Percentiles rank a stretch among this genome's conserved stretches.
phyloP scores from a whole-genome alignment of 1,140 invertebrate species.

The Physella acuta region DNA sequence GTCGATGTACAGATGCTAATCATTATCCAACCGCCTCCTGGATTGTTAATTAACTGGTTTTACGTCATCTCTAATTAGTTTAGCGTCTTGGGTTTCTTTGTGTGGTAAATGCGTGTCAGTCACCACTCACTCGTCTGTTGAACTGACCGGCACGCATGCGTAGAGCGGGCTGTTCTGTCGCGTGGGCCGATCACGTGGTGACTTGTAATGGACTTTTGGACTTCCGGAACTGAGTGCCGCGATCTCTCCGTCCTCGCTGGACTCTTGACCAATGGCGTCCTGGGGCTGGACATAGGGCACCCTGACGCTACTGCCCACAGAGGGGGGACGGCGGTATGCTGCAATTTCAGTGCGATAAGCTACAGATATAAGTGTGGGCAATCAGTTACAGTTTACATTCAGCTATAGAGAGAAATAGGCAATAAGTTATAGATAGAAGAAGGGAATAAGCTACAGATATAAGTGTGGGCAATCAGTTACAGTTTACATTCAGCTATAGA shows the following conservation, averaged over 20 bases:
- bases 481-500: no score
- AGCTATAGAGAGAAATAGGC: no score
- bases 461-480: no score
- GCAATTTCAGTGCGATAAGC: neutral
- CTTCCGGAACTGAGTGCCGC: conserved; percentile 20
- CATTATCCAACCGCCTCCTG: no score
- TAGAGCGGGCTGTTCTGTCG: conserved; percentile 26
- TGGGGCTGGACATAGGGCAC: conserved; percentile 20
- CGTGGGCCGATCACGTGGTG: conserved; percentile 2
- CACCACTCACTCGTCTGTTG: conserved; percentile 14
- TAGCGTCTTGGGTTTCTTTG: no score
- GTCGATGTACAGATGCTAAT: no score
- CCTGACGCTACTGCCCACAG: neutral
- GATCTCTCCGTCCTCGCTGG: conserved; percentile 21
- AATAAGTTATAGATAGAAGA: no score
- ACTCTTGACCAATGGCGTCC: conserved; percentile 21
- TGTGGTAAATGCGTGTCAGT: no score
- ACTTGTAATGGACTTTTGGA: conserved; percentile 17
- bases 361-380: neutral
- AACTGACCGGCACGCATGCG: conserved; percentile 24
- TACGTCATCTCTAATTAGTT: no score
- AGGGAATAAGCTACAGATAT: no score
- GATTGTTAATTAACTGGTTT: no score
- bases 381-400: neutral
- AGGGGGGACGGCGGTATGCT: conserved; percentile 20